phyloP scores from a whole-genome alignment of 37 sponge, comb jelly and placozoan genomes.

The Theonella swinhoei region DNA sequence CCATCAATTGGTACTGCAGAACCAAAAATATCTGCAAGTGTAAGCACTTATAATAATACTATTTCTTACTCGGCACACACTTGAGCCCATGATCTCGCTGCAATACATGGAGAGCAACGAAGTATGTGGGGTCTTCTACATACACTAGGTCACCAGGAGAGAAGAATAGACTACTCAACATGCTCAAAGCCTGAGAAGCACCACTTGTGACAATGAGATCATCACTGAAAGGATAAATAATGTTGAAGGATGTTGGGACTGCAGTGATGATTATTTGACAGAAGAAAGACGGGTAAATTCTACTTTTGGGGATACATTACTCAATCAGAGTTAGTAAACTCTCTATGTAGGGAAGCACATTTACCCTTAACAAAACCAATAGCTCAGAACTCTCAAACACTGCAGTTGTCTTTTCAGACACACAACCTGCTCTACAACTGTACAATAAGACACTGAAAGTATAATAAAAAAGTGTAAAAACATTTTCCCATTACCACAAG shows the following conservation, averaged over 20 bases:
- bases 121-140: conserved; percentile 75
- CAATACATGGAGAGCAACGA: conserved; percentile 56
- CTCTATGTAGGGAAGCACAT: background rate
- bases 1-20: conserved; percentile 70
- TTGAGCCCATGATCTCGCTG: conserved; percentile 25
- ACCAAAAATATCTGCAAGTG: background rate
- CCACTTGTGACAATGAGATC: conserved; percentile 74
- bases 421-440: no score
- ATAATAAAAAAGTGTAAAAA: no score
- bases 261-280: no score
- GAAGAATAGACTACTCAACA: conserved; percentile 60
- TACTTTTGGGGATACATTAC: background rate
- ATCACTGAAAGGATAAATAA: conserved; percentile 36
- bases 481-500: no score
- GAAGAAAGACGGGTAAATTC: background rate
- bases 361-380: background rate
- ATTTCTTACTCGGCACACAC: background rate
- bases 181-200: conserved; percentile 58
- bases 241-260: background rate
- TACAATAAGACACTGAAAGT: no score
- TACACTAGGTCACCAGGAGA: conserved; percentile 70
- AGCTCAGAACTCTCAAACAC: background rate
- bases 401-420: no score
- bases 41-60: background rate
- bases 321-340: background rate